Percentiles rank a stretch among this genome's conserved stretches.
These are phyloP conservation scores for Gymnorhina tibicen DNA, from an alignment of 2,113 vertebrate genomes.

Conservation along the genomic window DNA sequence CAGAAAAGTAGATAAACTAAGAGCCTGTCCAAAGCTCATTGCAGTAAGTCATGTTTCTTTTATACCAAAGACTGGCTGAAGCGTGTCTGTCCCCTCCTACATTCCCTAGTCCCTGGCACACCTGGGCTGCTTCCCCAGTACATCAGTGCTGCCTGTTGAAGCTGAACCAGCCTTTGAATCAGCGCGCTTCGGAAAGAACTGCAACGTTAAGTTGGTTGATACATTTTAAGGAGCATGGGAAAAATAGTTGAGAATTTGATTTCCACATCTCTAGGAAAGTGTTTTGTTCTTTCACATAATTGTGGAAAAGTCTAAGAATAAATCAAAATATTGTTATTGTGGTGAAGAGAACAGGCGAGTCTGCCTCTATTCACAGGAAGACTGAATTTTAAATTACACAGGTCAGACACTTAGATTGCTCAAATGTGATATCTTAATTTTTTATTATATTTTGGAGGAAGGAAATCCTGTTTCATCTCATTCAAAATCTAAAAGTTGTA, in stretches of 20 bases:
- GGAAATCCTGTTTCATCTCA: not conserved
- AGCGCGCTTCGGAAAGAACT: rapidly evolving
- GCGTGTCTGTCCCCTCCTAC: not conserved
- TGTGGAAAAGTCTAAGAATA: not conserved
- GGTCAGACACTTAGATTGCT: not conserved
- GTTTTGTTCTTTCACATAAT: not conserved
- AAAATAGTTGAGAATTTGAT: not conserved
- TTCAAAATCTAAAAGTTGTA: not conserved
- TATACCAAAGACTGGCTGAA: not conserved
- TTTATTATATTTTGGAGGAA: not conserved
- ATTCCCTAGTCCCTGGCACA: not conserved
- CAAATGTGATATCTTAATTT: not conserved
- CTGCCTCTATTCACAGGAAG: not conserved
- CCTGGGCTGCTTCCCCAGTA: not conserved
- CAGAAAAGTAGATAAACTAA: not conserved
- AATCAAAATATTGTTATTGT: not conserved
- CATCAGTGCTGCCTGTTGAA: not conserved
- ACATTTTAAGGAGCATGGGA: not conserved
- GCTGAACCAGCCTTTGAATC: not conserved
- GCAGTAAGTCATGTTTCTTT: not conserved
- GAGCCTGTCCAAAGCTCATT: not conserved
- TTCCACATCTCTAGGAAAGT: not conserved
- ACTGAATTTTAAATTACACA: not conserved
- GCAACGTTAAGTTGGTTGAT: not conserved
- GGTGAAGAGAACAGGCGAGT: not conserved